phyloP scores from a whole-genome alignment of 2,797 vertebrate species.

The Channallabes apus region DNA sequence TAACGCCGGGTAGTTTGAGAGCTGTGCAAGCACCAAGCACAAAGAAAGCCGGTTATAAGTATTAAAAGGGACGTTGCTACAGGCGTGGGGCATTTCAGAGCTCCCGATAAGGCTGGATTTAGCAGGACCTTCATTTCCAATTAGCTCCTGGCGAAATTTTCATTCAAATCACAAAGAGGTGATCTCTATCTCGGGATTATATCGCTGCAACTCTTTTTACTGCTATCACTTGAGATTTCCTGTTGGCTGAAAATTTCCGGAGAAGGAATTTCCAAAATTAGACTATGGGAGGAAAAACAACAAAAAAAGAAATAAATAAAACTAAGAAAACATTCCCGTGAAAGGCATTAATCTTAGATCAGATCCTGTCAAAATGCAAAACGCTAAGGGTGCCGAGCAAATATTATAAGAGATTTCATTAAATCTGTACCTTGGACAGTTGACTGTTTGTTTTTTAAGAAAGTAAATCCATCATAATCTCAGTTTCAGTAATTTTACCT shows the following conservation, averaged over 20 bases:
- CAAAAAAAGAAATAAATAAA: too few species aligned
- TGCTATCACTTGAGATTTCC: not conserved
- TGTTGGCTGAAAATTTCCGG: not conserved
- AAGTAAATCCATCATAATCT: not conserved
- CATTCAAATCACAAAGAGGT: not conserved
- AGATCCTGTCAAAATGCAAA: not conserved
- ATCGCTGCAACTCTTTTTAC: conserved; percentile 36
- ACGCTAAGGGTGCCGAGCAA: not conserved
- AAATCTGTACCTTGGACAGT: not conserved
- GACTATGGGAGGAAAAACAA: not conserved
- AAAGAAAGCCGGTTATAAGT: not conserved
- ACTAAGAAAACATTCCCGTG: too few species aligned
- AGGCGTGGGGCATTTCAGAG: not conserved
- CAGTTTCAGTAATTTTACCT: not conserved
- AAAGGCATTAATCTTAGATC: too few species aligned
- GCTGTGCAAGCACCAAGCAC: not conserved
- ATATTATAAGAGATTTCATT: not conserved
- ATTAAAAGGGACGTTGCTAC: conserved; percentile 1
- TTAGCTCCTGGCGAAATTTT: conserved; percentile 9
- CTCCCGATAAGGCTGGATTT: not conserved
- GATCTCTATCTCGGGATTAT: conserved; percentile 46
- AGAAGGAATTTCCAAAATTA: not conserved
- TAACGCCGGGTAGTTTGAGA: not conserved
- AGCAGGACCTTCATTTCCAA: not conserved
- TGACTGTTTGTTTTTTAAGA: not conserved